Evolutionary conservation across 2,888 invertebrate species (phyloP).

Genomic region (Physocephala rufipes): DNA sequence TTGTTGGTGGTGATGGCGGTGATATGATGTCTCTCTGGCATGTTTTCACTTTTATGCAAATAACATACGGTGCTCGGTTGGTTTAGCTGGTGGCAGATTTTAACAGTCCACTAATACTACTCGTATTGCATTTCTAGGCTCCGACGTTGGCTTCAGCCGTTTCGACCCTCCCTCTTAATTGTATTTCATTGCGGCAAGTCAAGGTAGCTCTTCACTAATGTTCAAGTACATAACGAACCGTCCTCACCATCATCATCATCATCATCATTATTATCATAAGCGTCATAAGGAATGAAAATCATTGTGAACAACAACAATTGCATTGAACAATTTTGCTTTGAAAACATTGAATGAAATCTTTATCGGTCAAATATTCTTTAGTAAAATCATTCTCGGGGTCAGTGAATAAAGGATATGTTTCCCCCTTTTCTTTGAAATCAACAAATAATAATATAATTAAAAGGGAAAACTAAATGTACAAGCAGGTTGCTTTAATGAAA

Average conservation of each 20-base stretch:
- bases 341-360: no score
- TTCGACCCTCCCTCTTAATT: background rate
- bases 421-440: no score
- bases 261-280: no score
- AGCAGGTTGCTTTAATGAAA: no score
- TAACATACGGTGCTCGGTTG: constrained; percentile 13
- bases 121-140: background rate
- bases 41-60: constrained; percentile 35
- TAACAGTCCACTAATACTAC: constrained; percentile 22
- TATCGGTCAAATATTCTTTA: background rate
- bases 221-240: background rate
- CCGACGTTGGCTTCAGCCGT: background rate
- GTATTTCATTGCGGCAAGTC: constrained; percentile 8
- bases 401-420: constrained; percentile 9
- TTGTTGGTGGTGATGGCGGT: constrained; percentile 37
- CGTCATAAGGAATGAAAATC: no score
- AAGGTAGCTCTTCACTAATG: no score
- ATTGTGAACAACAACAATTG: no score
- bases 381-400: constrained; percentile 12
- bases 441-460: no score
- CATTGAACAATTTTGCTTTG: background rate
- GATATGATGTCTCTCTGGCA: constrained; percentile 41
- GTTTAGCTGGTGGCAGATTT: constrained; percentile 27
- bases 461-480: no score
- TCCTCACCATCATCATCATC: no score